A percentile compares a stretch with the other conserved stretches of the same genome.
These are phyloP conservation scores for Lacerta agilis DNA, from an alignment of 2,797 vertebrate genomes.

Conservation along the genomic window DNA sequence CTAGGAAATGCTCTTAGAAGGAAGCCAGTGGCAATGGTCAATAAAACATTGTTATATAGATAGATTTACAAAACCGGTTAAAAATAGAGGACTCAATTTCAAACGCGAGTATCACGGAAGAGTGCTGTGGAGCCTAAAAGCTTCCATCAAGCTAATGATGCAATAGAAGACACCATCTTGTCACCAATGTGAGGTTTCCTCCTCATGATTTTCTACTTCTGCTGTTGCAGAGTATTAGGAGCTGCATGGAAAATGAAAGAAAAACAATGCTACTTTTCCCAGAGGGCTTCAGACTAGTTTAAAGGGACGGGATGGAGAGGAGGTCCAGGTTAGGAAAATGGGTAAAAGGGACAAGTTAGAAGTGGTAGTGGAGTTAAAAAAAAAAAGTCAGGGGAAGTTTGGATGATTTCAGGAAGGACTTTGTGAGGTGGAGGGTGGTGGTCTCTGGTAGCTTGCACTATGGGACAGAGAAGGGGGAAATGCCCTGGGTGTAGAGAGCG, in stretches of 20 bases:
- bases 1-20: not conserved
- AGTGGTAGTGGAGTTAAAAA: not conserved
- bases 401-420: not conserved
- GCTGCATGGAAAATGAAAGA: not conserved
- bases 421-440: too few relatives aligned
- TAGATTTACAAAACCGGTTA: not conserved
- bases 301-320: not conserved
- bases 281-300: not conserved
- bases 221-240: not conserved
- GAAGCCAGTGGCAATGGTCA: too few relatives aligned
- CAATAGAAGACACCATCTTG: not conserved
- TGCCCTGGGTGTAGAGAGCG: not conserved
- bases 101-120: not conserved
- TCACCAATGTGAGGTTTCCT: not conserved
- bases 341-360: not conserved
- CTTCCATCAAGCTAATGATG: not conserved
- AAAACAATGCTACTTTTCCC: too few relatives aligned
- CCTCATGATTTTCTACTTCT: not conserved
- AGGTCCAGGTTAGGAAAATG: not conserved
- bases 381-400: not conserved
- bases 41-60: not conserved
- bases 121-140: not conserved
- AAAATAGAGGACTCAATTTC: not conserved
- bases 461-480: too few relatives aligned
- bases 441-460: too few relatives aligned